Base-by-base conservation (phyloP, 2,113 vertebrate species). In the Gobius niger region DNA sequence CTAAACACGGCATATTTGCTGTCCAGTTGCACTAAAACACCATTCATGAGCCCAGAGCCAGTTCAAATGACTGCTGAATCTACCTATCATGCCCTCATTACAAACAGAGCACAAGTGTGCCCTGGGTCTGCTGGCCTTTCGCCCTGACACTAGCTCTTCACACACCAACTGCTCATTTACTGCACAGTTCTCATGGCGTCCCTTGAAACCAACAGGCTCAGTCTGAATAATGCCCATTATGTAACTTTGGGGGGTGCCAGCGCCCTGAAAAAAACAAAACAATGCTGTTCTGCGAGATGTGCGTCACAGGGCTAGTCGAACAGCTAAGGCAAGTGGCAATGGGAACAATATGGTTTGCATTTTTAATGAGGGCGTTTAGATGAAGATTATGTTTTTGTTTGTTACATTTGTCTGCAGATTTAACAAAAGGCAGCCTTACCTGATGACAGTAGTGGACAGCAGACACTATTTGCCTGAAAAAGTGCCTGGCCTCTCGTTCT, bases 381-480 rank as follows among this genome's bases (percentile, higher is more conserved):
- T 9, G 3, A 53, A 49, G 19, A 44, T 7, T 16, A 10, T 42
- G 6, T 16, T 19, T 13, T 60, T 6, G 1, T 19, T 47, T 13
- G 11, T 10, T 44, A 19, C 15, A 47, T 63, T 19, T 47, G n/a
- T 19, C 44, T 63, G 57, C 40, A 60, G 14, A 41, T 13, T 11
- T 34, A n/a, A 47, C 5, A 56, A 24, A 65, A 34, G 8, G 24
- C 0, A 40, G 3, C 5, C 15, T 83, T 75, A 98, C 98, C 93
- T 91, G 93, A 67, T 99, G 98, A 84, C 98, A 99, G 85, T 98
- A 96, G 79, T 95, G 94, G 56, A 99, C 91, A 0, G 98, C 98
- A 0, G 96, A 99, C 34, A 98, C 95, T 0, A 99, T 96, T 81
- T 98, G 97, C 11, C 98, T 90, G 92, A 99, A 99, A 92, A 98